Base-by-base conservation (phyloP, 2,113 vertebrate genomes). In the Neomonachus schauinslandi region DNA sequence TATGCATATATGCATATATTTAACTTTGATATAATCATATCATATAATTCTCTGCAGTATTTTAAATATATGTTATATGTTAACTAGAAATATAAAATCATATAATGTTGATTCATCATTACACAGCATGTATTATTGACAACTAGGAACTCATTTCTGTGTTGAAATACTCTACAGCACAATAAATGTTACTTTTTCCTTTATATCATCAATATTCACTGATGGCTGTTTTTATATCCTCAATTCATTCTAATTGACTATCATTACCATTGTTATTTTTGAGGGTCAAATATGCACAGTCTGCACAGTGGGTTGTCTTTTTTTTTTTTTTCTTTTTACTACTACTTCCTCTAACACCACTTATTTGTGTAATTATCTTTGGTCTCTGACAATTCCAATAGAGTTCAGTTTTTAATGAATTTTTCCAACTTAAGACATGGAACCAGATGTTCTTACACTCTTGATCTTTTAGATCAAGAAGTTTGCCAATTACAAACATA, bases 291-390 rank as follows among this genome's bases (percentile, higher is more conserved):
- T 79, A 13, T 7, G 69, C 46, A 13, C 5, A 76, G 51, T 67
- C 36, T 72, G 11, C 36, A 74, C 4, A 51, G 14, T 76, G 2
- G 0, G 7, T 65, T 65, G 1, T n/a, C 26, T 74, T 93, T 84
- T 53, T 59, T 33, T 55, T 69, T 69, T 33, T 55, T 69, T 69
- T n/a, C 22, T 63, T 91, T 93, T 87, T 51, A 57, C 24, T 46
- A 71, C 57, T 71, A 36, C 1, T 39, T 69, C 7, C 19, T 85
- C 7, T 72, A 85, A 80, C 1, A 2, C 24, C 28, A 91, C 2
- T 72, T 89, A 55, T 85, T 61, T 92, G 36, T 95, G n/a, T 39
- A 79, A 92, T 65, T 81, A 76, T 49, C 2, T 55, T 80, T 95
- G 33, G 11, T 67, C 42, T 51, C 21, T 63, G 61, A 77, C 5